Base-by-base conservation (phyloP, 2,113 vertebrate species). In the Xyrauchen texanus region DNA sequence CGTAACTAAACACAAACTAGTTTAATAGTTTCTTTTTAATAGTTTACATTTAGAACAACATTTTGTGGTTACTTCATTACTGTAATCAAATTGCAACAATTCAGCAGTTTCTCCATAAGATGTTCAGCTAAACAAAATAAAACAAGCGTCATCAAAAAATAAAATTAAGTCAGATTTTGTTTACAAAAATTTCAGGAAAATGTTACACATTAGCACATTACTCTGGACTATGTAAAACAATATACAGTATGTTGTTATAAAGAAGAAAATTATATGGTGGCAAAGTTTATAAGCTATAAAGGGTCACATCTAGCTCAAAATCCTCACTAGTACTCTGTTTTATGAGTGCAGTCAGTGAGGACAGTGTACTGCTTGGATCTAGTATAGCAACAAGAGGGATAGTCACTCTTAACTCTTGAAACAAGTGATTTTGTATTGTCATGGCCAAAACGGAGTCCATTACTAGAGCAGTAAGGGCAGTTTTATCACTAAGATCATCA, bases 371-470 rank as follows among this genome's bases (percentile, higher is more conserved):
- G 13, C 87, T 91, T 21, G 93, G 94, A 81, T 96, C 94, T 68
- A 96, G 83, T 77, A 96, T 84, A 83, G 85, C 89, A 49, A 92
- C 85, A 60, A 96, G 83, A 81, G 94, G 92, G 72, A 97, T 85
- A 76, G 92, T 93, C 7, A 95, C 89, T 8, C 89, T 91, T 5
- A 83, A 86, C 49, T 95, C 94, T 68, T 88, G 88, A 69, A 94
- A 95, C 45, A 95, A 88, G 8, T 83, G 87, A 74, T 92, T 93
- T 81, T 93, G 93, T 66, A 94, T 80, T 13, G 92, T 93, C 92
- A 94, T 92, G 67, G 92, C 92, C 70, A 94, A 83, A 93, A 95
- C 92, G 0, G 95, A 97, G 86, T 96, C 95, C 9, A 96, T 88
- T 3, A 94, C 95, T 63, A 96, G n/a, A 0, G 88, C 88, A 1